Evolutionary conservation across 2,797 vertebrate genomes (phyloP), one percentile per base, ranked within the genome.

Genomic region (Thaleichthys pacificus): DNA sequence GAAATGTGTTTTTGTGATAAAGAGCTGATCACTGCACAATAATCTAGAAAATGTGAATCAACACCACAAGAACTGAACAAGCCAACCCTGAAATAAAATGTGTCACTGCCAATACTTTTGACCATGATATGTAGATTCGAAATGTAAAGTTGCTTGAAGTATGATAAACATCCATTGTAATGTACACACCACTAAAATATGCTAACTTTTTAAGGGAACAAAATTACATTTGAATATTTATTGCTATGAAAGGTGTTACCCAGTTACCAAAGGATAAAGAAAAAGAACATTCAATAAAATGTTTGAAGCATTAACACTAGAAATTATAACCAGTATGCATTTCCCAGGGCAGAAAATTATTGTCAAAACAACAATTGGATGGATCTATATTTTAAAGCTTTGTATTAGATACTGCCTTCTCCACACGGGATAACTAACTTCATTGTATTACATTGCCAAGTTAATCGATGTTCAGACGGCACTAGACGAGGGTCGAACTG

Each of bases 201-300:
- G 70, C 69, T 71, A 24, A 74, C 32, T 57, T 79, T 49, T 69
- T 61, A 74, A 81, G 73, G 78, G 70, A 83, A 80, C 66, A 79
- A 72, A 69, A 77, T 60, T 5, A 24, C 75, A 22, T 62, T 17
- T 21, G 77, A 47, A 68, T 47, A 69, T 66, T 38, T 65, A 66
- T 75, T 65, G 42, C 21, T 62, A 51, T 47, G 60, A 57, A 6
- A 71, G 38, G 56, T 42, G 77, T 75, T 71, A 58, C 60, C 78
- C 79, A 69, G 82, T 85, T 85, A 91, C 90, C 88, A 92, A 91
- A 91, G 84, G 86, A 84, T 49, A 32, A 77, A 62, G 49, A 14
- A 80, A 71, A 61, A 72, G 69, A 62, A 71, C 57, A 64, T 57
- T 79, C 76, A 82, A 75, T 73, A 61, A 14, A 68, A 77, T 72